Evolutionary conservation across 2,888 invertebrate species (phyloP).

Genomic region (Leptopilina syphax): DNA sequence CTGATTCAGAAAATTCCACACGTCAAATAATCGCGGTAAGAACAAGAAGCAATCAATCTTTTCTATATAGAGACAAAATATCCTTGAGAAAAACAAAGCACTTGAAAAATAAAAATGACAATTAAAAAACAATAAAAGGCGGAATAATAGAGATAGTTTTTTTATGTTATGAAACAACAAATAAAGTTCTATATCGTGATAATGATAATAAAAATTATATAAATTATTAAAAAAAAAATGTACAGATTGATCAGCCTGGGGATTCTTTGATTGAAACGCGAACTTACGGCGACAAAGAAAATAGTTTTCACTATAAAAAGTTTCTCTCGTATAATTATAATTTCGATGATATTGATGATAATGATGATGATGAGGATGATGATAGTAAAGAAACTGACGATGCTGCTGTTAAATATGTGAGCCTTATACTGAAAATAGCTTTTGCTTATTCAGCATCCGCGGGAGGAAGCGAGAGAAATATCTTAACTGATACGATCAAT

Average conservation of each 20-base stretch:
- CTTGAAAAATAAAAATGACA: conserved; percentile 8
- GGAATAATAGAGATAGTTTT: background rate
- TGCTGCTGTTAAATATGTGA: background rate
- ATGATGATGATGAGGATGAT: background rate
- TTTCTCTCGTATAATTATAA: background rate
- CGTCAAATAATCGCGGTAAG: conserved; percentile 17
- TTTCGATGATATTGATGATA: background rate
- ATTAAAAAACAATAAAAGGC: background rate
- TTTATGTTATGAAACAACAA: background rate
- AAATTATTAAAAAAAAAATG: background rate
- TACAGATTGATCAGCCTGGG: conserved; percentile 46
- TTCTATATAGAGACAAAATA: background rate
- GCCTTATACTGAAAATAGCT: conserved; percentile 9
- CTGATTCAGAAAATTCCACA: conserved; percentile 46
- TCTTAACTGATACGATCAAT: background rate
- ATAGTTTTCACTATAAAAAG: conserved; percentile 11
- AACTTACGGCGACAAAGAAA: conserved; percentile 1
- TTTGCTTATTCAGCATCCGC: conserved; percentile 1
- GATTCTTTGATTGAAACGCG: conserved; percentile 1
- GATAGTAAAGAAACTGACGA: background rate
- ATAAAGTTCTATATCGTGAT: background rate
- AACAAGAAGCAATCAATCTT: background rate
- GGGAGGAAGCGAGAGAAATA: background rate
- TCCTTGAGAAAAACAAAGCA: conserved; percentile 9
- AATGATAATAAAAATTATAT: background rate